phyloP scores from a whole-genome alignment of 2,113 vertebrate species.

The Casuarius casuarius region DNA sequence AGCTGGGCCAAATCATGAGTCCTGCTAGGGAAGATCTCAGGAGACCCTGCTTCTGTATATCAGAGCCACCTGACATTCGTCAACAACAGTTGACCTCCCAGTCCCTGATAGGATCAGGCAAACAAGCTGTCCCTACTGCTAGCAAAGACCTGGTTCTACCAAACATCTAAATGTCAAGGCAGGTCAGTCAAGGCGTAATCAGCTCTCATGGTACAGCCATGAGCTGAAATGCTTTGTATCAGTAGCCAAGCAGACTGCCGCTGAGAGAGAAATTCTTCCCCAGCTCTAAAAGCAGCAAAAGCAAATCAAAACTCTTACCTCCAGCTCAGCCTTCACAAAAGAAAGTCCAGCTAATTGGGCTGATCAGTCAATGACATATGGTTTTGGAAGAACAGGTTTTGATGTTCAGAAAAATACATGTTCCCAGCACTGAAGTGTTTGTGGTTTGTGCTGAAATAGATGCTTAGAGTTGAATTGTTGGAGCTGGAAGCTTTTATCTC shows the following conservation, averaged over 20 bases:
- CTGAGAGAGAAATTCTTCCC: background rate
- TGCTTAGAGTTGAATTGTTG: background rate
- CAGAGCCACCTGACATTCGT: conserved; percentile 27
- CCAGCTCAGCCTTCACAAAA: conserved; percentile 5
- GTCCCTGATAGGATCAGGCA: conserved; percentile 7
- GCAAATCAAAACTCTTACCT: conserved; percentile 27
- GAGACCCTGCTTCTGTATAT: background rate
- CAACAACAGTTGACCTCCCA: conserved; percentile 1
- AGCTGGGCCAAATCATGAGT: background rate
- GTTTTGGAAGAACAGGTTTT: conserved; percentile 28
- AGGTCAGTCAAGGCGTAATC: conserved; percentile 52
- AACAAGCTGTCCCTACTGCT: background rate
- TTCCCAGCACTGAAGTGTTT: background rate
- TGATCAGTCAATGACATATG: background rate
- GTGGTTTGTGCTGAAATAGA: background rate
- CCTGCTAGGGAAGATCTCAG: background rate
- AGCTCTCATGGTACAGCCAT: background rate
- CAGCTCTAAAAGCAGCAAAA: background rate
- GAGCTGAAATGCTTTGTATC: background rate
- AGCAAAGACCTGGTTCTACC: background rate
- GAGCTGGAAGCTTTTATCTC: background rate
- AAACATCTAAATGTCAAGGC: background rate
- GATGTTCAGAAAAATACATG: conserved; percentile 13
- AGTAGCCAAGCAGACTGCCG: background rate
- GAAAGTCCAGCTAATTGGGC: background rate